These are phyloP conservation scores for Sycobia sp. DNA, from an alignment of 1,140 invertebrate species.

Conservation along the genomic window DNA sequence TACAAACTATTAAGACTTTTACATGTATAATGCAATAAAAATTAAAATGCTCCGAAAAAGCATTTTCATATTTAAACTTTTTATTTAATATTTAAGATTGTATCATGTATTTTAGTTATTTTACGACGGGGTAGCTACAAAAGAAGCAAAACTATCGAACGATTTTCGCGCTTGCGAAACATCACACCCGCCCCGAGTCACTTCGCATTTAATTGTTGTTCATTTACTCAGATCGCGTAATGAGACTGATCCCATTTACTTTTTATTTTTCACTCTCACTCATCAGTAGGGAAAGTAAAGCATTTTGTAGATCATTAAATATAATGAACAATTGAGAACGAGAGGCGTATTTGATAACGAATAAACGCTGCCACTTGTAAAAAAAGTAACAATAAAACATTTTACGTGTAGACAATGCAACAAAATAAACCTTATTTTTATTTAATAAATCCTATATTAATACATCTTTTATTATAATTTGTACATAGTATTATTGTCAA, in stretches of 20 bases:
- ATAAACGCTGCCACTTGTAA: conserved; percentile 38
- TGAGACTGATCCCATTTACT: conserved; percentile 44
- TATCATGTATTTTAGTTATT: conserved; percentile 20
- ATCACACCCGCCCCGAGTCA: conserved; percentile 15
- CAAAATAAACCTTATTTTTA: conserved; percentile 15
- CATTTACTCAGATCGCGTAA: conserved; percentile 46
- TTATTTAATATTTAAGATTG: conserved; percentile 24
- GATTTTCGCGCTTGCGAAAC: conserved; percentile 15
- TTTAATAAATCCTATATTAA: too few species aligned
- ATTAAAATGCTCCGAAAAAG: conserved; percentile 4
- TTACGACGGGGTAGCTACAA: conserved; percentile 13
- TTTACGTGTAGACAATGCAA: conserved; percentile 39
- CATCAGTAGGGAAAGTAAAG: conserved; percentile 23
- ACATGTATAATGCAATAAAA: too few species aligned
- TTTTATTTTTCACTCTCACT: conserved; percentile 32
- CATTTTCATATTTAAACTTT: conserved; percentile 34
- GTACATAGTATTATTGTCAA: too few species aligned
- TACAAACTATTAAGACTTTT: too few species aligned
- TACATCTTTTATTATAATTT: too few species aligned
- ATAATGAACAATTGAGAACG: neutral
- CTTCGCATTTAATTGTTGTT: conserved; percentile 42
- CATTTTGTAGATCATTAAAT: conserved; percentile 29
- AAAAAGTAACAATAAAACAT: conserved; percentile 41
- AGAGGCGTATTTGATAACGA: conserved; percentile 12
- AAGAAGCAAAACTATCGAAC: conserved; percentile 3